Evolutionary conservation across 2,113 vertebrate genomes (phyloP), one percentile per base, ranked within the genome.

Genomic region (Holacanthus passer): DNA sequence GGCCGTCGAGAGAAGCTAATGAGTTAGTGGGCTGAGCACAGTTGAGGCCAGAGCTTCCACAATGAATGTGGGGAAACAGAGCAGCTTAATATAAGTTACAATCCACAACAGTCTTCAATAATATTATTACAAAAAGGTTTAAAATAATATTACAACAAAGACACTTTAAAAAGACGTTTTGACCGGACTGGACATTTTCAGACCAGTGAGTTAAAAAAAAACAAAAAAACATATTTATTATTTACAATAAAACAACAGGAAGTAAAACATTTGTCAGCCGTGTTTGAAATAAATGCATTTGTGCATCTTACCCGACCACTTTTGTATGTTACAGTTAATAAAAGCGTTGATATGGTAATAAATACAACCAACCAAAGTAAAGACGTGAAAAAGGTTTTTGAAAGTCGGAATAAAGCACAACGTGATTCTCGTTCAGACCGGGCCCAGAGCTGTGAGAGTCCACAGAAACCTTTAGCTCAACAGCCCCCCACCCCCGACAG

Each of bases 1-100:
- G 47, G 50, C 16, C 45, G 62, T 72, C 19, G 20, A 32, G 32
- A 77, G 58, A 64, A 64, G 63, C 73, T 24, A 48, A 53, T 39
- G 56, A 79, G 50, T 47, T 31, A 29, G 27, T 53, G 45, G 31
- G 27, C 53, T 45, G 58, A 76, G 70, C 43, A 17, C 59, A 22
- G 37, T 60, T 62, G 8, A 80, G n/a, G 31, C 35, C 60, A 17
- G 47, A 59, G 64, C 50, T 77, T 82, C 37, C 55, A 45, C 56
- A 47, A 24, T 47, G 7, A 60, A 81, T 5, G 24, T 13, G 22
- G 32, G 12, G 22, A n/a, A 82, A 58, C 24, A 41, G 20, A 68
- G 37, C 27, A 50, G 17, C 70, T 83, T 86, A 27, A 86, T 70
- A 82, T 85, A 89, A 84, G 43, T 90, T 84, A 86, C 31, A 85